phyloP scores from a whole-genome alignment of 2,797 vertebrate species.

The Distichodus sexfasciatus region DNA sequence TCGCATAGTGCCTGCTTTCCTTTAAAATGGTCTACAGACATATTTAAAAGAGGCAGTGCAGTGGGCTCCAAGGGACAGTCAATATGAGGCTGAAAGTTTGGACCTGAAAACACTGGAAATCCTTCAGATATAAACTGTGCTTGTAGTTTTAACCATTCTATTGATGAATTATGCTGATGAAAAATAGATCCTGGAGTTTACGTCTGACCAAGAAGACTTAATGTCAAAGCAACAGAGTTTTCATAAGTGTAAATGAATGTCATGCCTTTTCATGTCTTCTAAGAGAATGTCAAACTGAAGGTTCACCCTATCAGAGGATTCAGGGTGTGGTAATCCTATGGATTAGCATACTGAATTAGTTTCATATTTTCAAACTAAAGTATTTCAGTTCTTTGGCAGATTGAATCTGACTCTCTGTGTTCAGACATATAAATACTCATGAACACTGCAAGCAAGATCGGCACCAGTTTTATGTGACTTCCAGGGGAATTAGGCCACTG shows the following conservation, averaged over 20 bases:
- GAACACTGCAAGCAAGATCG: background rate
- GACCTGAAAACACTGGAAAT: constrained; percentile 16
- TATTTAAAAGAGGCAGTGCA: constrained; percentile 29
- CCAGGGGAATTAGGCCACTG: constrained; percentile 18
- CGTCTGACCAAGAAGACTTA: constrained; percentile 14
- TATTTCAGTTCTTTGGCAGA: background rate
- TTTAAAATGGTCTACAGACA: constrained; percentile 47
- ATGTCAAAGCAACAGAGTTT: constrained; percentile 9
- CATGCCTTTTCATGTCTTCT: constrained; percentile 6
- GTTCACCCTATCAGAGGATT: background rate
- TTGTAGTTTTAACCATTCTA: constrained; percentile 16
- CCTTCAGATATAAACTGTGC: constrained; percentile 7
- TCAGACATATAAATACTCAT: constrained; percentile 18
- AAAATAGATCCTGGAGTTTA: background rate
- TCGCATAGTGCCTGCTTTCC: constrained; percentile 41
- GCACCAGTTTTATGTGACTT: constrained; percentile 15
- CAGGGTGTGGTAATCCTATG: background rate
- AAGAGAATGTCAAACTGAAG: background rate
- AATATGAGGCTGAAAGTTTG: constrained; percentile 28
- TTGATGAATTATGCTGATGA: constrained; percentile 15
- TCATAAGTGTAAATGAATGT: constrained; percentile 6
- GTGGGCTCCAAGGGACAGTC: constrained; percentile 25
- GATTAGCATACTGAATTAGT: background rate
- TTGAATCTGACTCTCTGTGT: background rate
- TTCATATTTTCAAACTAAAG: too few relatives aligned